Percentiles rank a stretch among this genome's conserved stretches.
Conservation (phyloP, 2,113 vertebrate species). For the Lathamus discolor region DNA sequence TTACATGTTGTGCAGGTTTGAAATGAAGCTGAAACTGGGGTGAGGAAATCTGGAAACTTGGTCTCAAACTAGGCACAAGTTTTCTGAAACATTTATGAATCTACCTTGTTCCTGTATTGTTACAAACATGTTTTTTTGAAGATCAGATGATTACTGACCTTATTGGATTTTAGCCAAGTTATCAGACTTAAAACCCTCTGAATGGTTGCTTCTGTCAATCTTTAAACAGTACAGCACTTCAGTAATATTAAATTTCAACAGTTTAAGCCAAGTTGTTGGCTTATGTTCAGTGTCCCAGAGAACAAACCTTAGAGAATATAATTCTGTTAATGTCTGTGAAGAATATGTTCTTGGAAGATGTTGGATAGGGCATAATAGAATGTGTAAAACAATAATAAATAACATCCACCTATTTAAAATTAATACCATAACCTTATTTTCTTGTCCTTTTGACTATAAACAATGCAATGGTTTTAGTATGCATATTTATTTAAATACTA, state of each 20-base stretch:
- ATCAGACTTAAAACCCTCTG: neutral
- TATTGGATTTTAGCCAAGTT: neutral
- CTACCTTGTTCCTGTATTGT: neutral
- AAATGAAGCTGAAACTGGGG: neutral
- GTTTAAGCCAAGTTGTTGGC: neutral
- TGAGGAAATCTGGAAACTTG: neutral
- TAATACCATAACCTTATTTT: neutral
- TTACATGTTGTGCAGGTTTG: rapidly evolving
- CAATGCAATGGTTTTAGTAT: neutral
- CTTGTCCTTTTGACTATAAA: neutral
- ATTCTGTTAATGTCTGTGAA: neutral
- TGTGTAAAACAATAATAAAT: neutral
- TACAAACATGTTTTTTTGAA: neutral
- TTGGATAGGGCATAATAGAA: neutral
- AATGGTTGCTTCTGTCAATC: neutral
- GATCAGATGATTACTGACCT: neutral
- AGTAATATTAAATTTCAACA: neutral
- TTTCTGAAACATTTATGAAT: neutral
- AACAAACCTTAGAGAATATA: neutral
- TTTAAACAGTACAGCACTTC: neutral
- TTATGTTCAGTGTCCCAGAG: neutral
- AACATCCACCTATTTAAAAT: neutral
- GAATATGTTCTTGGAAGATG: neutral
- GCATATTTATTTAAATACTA: neutral
- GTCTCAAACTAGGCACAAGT: neutral